Base-by-base conservation (phyloP, 1,140 invertebrate species). In the Drosophila santomea region DNA sequence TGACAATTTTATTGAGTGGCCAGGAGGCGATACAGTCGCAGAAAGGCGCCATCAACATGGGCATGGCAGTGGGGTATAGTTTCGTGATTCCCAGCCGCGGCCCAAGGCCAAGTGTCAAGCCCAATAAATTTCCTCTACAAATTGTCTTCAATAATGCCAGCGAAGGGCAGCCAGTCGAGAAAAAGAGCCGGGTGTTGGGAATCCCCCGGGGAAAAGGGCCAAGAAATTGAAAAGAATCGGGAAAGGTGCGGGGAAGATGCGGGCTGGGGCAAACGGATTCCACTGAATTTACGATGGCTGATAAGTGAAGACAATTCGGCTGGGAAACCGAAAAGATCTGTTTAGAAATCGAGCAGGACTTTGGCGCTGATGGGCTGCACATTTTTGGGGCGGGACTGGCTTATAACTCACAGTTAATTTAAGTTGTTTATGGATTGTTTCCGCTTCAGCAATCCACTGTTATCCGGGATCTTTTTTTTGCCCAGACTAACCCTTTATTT, bases 1-100 rank as follows among this genome's bases (percentile, higher is more conserved):
- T 63, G 82, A 78, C 77, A 85, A 82, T 80, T 75, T 86, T 80
- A 86, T 85, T 85, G 84, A 85, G 77, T 80, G 77, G 73, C 78
- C 81, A 85, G 78, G 32, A 25, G 45, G 58, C 68, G 52, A 51
- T 45, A 59, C 59, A 48, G 41, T 57, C 51, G 36, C 41, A 28
- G 17, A 20, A 20, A 3, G 3, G 17, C 43, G 43, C 11, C 43
- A 10, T 45, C 17, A 17, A 20, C 17, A 17, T 4, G 11, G 17
- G 20, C 60, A 20, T 56, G 52, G 47, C 43, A 28, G 11, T 35
- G 39, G 58, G 41, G 56, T 63, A 58, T 50, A 32, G 32, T 51
- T 59, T 66, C 71, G 64, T 72, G 57, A 61, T n/a, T 47, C 38
- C 28, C 39, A 25, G 61, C 36, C 74, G 35, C 51, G 67, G 43